phyloP scores from a whole-genome alignment of 2,888 invertebrate species.

The Oligia strigilis region DNA sequence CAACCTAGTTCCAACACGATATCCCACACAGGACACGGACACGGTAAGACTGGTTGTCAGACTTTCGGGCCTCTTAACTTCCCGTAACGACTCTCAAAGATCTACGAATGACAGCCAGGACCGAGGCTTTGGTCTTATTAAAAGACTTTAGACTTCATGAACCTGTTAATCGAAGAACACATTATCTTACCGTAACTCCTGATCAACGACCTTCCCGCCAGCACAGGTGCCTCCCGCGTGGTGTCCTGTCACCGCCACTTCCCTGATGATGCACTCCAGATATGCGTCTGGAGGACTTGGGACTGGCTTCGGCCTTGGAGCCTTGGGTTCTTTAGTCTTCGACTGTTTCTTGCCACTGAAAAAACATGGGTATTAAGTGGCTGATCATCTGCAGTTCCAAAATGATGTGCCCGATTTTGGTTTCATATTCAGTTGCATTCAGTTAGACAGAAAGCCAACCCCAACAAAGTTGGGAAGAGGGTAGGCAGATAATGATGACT shows the following conservation, averaged over 20 bases:
- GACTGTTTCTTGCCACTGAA: conserved; percentile 64
- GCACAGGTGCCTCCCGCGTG: conserved; percentile 95
- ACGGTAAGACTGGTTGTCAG: background rate
- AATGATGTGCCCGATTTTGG: background rate
- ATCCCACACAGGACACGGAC: too few relatives aligned
- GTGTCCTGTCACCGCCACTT: conserved; percentile 93
- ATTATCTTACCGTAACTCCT: conserved; percentile 89
- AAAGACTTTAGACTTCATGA: background rate
- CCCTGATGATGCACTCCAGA: conserved; percentile 92
- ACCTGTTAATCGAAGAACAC: background rate
- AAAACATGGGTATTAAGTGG: background rate
- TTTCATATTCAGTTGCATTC: background rate
- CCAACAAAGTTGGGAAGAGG: background rate
- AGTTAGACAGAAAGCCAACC: background rate
- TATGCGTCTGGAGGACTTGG: conserved; percentile 87
- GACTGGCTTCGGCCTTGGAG: conserved; percentile 43
- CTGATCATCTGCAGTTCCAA: background rate
- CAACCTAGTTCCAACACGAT: background rate
- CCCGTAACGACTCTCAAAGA: background rate
- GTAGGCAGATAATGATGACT: background rate
- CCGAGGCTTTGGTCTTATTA: background rate
- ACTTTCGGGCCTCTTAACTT: background rate
- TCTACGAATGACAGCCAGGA: background rate
- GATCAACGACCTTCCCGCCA: conserved; percentile 94
- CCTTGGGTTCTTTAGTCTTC: conserved; percentile 52